These are phyloP conservation scores for Sebastes glaucus DNA, from an alignment of 2,797 vertebrate species.

Conservation along the genomic window DNA sequence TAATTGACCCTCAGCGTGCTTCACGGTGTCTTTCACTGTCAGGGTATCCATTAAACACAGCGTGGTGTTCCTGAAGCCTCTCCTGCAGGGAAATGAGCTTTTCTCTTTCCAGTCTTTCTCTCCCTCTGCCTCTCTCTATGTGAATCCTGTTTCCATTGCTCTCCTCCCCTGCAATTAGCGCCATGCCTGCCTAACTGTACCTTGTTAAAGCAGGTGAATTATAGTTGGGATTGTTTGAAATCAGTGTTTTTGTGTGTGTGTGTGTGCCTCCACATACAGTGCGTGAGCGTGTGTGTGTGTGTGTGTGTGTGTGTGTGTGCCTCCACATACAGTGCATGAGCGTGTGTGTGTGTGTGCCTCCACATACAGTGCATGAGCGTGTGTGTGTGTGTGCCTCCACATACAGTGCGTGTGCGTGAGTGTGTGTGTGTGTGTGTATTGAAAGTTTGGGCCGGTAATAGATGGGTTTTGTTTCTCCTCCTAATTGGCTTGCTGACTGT, in stretches of 20 bases:
- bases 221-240: conserved; percentile 39
- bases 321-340: neutral
- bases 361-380: neutral
- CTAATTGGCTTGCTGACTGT: conserved; percentile 66
- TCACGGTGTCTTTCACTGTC: conserved; percentile 60
- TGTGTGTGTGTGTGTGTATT: neutral
- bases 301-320: neutral
- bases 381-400: neutral
- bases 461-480: conserved; percentile 55
- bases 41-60: conserved; percentile 65
- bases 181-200: conserved; percentile 36
- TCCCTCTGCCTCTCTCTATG: conserved; percentile 21
- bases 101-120: conserved; percentile 11
- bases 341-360: neutral
- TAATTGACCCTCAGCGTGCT: conserved; percentile 69
- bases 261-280: neutral
- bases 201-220: conserved; percentile 70
- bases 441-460: conserved; percentile 47
- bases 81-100: conserved; percentile 50
- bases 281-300: neutral
- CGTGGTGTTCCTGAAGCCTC: conserved; percentile 44
- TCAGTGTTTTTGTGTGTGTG: conserved; percentile 9
- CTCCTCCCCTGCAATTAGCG: conserved; percentile 47
- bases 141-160: conserved; percentile 38
- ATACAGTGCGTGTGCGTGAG: too few relatives aligned